Conservation (phyloP, 2,888 invertebrate genomes). For the Drosophila testacea region DNA sequence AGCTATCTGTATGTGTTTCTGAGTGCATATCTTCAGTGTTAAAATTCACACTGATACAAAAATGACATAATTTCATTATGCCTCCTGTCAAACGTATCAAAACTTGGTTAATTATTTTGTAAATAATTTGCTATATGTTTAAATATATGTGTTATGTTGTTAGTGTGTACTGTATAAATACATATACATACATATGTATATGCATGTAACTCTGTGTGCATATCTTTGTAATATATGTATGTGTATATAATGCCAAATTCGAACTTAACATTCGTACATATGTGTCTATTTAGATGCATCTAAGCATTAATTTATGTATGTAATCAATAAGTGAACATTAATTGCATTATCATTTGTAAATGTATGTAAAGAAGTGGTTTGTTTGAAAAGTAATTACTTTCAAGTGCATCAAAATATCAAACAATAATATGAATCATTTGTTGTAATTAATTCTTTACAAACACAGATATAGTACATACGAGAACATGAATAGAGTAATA, state of each 20-base stretch:
- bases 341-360: no score
- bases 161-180: background rate
- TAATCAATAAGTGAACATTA: no score
- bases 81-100: conserved; percentile 50
- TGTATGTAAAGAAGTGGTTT: no score
- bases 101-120: conserved; percentile 48
- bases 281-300: no score
- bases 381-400: no score
- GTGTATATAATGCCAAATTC: no score
- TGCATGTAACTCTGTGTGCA: background rate
- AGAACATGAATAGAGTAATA: background rate
- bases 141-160: conserved; percentile 10
- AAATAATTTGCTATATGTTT: conserved; percentile 60
- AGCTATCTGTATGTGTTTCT: conserved; percentile 27
- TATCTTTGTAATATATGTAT: background rate
- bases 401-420: no score
- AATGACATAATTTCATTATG: conserved; percentile 70
- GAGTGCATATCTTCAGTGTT: conserved; percentile 12
- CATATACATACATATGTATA: background rate
- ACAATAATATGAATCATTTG: no score
- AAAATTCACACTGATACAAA: conserved; percentile 54
- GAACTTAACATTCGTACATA: no score
- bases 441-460: no score
- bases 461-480: background rate
- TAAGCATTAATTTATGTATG: no score